phyloP scores from a whole-genome alignment of 1,140 invertebrate genomes.

The Agraylea sexmaculata region DNA sequence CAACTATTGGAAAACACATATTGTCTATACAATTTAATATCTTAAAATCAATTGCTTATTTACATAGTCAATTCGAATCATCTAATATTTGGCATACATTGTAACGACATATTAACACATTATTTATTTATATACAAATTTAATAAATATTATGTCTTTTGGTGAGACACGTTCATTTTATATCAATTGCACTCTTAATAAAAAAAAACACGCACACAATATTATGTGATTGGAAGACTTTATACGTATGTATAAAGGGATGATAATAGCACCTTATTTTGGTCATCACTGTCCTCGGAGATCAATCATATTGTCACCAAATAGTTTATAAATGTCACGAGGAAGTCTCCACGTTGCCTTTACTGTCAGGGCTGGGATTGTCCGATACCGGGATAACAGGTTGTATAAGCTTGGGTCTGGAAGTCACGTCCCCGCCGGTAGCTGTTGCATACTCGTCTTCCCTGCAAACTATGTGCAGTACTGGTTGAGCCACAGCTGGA shows the following conservation, averaged over 20 bases:
- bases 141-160: too few relatives aligned
- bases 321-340: background rate
- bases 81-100: too few relatives aligned
- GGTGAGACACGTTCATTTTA: constrained; percentile 1
- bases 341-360: constrained; percentile 16
- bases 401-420: constrained; percentile 8
- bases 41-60: too few relatives aligned
- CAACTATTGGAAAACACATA: too few relatives aligned
- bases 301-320: too few relatives aligned
- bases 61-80: too few relatives aligned
- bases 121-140: too few relatives aligned
- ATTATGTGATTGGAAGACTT: background rate
- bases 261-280: background rate
- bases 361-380: constrained; percentile 8
- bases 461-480: constrained; percentile 18
- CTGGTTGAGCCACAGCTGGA: constrained; percentile 14
- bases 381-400: constrained; percentile 4
- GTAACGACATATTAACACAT: too few relatives aligned
- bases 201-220: background rate
- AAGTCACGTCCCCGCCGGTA: too few relatives aligned
- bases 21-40: too few relatives aligned
- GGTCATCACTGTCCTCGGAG: too few relatives aligned
- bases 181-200: background rate
- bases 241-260: background rate
- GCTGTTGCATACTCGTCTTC: constrained; percentile 16